Evolutionary conservation across 2,888 invertebrate species (phyloP).

Genomic region (Pandemis cinnamomeana): DNA sequence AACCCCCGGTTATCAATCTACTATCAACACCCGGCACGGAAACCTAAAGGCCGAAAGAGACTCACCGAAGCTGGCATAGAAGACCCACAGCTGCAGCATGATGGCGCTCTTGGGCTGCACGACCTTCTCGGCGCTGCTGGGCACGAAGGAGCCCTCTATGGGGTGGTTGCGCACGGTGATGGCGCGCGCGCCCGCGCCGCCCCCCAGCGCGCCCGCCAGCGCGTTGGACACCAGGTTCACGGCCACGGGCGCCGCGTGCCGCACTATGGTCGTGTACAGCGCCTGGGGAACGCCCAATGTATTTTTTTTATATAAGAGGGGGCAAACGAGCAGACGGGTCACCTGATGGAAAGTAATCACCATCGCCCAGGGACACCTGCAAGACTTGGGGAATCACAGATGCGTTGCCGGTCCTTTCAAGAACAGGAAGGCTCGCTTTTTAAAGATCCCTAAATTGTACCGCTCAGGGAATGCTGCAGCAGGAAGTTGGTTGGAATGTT

Average conservation of each 20-base stretch:
- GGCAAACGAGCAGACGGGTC: too few species aligned
- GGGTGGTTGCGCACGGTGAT: slow-evolving; percentile 41
- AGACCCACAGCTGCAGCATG: slow-evolving; percentile 14
- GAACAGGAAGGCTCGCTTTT: too few species aligned
- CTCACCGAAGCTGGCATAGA: slow-evolving; percentile 28
- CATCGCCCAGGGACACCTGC: too few species aligned
- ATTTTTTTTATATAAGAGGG: too few species aligned
- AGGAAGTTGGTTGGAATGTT: too few species aligned
- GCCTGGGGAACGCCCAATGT: slow-evolving; percentile 17
- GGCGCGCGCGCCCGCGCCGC: slow-evolving; percentile 2
- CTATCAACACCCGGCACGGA: too few species aligned
- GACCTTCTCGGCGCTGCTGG: background rate
- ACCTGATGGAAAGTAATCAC: too few species aligned
- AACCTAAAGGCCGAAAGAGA: background rate
- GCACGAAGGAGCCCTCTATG: slow-evolving; percentile 6
- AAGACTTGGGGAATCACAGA: too few species aligned
- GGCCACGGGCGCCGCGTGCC: slow-evolving; percentile 69
- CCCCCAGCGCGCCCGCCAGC: slow-evolving; percentile 16
- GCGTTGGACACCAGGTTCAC: slow-evolving; percentile 69
- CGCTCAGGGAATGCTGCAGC: too few species aligned
- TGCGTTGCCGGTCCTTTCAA: too few species aligned
- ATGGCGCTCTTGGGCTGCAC: slow-evolving; percentile 7
- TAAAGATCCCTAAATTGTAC: too few species aligned
- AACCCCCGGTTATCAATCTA: too few species aligned
- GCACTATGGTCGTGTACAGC: slow-evolving; percentile 67